Evolutionary conservation across 2,888 invertebrate genomes (phyloP), one percentile per base, ranked within the genome.

Genomic region (Scaptomyza parva): DNA sequence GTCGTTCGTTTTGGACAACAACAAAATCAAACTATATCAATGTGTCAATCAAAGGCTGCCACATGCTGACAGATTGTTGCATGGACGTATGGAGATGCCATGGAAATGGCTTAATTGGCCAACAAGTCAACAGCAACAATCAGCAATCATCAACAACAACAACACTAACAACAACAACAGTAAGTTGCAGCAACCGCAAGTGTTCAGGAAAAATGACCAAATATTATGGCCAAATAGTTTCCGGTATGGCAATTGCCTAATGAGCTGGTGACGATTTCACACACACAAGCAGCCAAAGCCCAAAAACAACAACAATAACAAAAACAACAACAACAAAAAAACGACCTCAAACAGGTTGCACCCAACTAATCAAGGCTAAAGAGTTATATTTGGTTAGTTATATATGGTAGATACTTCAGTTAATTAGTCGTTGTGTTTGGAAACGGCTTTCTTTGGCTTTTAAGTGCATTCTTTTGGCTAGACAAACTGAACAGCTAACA

Each of bases 211-310:
- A 59, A 78, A 78, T 77, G 82, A 76, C 79, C 87, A 84, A 84
- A 85, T 67, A 84, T 77, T 87, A 85, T 87, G 88, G 83, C 73
- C 71, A 85, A 87, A 82, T 85, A 77, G 77, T 84, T 84, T 84
- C 84, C 84, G 84, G 88, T 70, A 89, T 76, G 67, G 87, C 83
- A 77, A 81, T 76, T 67, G 71, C 62, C 83, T 83, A 85, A 83
- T 85, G 82, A 82, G 76, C 89, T 88, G 74, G 78, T 57, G 57
- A 78, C 75, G 82, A 67, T 84, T 78, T 84, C 79, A 55, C 74
- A 76, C 52, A 28, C 3, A n/a, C n/a, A n/a, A 73, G 73, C 52
- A 73, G 24, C 9, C 67, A 71, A 66, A 61, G 60, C 59, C 64
- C 74, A 62, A 61, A 67, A 6, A 24, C 26, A 26, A n/a, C n/a